phyloP scores from a whole-genome alignment of 2,113 vertebrate genomes.

The Polypterus bichir region DNA sequence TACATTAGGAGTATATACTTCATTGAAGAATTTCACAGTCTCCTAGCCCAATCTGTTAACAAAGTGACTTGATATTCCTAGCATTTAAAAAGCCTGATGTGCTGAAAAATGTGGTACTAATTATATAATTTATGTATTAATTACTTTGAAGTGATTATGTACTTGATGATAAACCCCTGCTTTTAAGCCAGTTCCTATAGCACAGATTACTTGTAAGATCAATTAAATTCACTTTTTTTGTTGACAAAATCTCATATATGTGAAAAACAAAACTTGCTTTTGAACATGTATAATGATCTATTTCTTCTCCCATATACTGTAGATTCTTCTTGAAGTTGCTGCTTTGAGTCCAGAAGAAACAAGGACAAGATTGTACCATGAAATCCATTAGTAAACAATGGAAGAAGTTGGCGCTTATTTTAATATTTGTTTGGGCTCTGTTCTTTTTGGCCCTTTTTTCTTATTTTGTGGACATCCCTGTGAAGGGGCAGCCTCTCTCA shows the following conservation, averaged over 20 bases:
- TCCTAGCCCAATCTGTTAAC: too few relatives aligned
- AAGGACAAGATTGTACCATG: conserved; percentile 56
- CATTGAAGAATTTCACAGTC: too few relatives aligned
- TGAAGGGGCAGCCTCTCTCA: conserved; percentile 57
- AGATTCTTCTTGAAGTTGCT: neutral
- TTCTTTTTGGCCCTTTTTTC: conserved; percentile 80
- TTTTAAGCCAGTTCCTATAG: neutral
- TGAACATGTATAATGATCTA: neutral
- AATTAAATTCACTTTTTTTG: neutral
- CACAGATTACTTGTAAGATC: neutral
- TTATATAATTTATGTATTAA: too few relatives aligned
- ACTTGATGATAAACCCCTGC: too few relatives aligned
- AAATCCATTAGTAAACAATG: conserved; percentile 91
- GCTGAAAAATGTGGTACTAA: too few relatives aligned
- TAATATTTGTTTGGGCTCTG: conserved; percentile 81
- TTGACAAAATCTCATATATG: neutral
- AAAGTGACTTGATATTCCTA: too few relatives aligned
- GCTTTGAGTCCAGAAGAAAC: neutral
- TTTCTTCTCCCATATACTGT: neutral
- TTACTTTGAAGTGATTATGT: too few relatives aligned
- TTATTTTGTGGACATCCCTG: conserved; percentile 78
- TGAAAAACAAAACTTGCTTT: neutral
- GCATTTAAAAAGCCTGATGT: too few relatives aligned
- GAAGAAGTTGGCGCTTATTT: conserved; percentile 76
- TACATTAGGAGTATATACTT: too few relatives aligned